Conservation (phyloP, 2,888 invertebrate species). For the Lasioglossum figueresi region DNA sequence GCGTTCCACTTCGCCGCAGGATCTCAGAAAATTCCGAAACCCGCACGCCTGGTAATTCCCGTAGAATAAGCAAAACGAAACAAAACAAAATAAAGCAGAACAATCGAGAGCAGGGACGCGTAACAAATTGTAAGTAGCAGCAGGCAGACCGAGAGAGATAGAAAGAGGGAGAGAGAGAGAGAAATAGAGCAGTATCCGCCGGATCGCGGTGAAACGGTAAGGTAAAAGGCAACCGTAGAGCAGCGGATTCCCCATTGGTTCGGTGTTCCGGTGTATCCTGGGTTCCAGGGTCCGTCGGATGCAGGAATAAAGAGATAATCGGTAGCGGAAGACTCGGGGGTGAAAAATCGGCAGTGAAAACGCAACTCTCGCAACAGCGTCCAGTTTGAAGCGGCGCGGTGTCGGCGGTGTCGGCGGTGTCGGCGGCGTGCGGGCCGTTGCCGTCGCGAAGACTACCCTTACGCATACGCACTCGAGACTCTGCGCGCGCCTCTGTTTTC, state of each 20-base stretch:
- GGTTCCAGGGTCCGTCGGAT: background rate
- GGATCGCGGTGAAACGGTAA: background rate
- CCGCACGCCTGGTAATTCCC: background rate
- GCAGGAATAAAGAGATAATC: constrained; percentile 36
- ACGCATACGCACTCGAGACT: constrained; percentile 57
- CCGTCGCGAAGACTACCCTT: constrained; percentile 34
- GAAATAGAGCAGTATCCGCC: background rate
- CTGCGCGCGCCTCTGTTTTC: constrained; percentile 48
- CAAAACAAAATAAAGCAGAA: background rate
- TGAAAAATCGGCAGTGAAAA: constrained; percentile 44
- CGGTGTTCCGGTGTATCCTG: background rate
- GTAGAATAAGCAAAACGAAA: background rate
- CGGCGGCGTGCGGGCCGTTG: constrained; percentile 1
- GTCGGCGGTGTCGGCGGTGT: background rate
- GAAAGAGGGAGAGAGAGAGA: background rate
- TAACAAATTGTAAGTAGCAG: background rate
- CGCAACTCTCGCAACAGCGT: constrained; percentile 36
- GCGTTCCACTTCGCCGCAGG: background rate
- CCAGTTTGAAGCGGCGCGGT: constrained; percentile 21
- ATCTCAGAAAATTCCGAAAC: background rate
- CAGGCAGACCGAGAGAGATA: background rate
- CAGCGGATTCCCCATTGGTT: background rate
- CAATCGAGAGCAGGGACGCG: background rate
- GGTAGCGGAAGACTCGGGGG: background rate
- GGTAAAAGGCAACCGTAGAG: background rate